A percentile compares a stretch with the other conserved stretches of the same genome.
phyloP scores from a whole-genome alignment of 1,140 invertebrate species.

The Proctacanthus coquilletti region DNA sequence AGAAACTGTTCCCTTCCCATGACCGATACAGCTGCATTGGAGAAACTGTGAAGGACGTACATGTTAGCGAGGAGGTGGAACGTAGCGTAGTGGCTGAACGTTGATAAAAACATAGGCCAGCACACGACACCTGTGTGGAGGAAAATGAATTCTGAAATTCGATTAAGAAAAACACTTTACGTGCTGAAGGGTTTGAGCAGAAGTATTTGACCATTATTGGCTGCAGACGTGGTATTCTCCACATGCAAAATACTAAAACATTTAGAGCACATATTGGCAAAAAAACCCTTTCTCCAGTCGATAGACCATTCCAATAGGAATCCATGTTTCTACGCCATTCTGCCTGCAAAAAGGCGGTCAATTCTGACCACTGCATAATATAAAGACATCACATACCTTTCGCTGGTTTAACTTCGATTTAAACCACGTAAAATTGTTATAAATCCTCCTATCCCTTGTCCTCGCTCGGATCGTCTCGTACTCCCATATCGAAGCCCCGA shows the following conservation, averaged over 20 bases:
- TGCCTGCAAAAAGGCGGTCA: conserved; percentile 28
- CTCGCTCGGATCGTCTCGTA: conserved; percentile 65
- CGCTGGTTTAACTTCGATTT: conserved; percentile 30
- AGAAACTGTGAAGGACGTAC: conserved; percentile 85
- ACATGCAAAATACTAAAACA: conserved; percentile 63
- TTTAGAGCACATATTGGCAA: conserved; percentile 65
- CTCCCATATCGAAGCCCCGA: conserved; percentile 68
- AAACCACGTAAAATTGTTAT: conserved; percentile 33
- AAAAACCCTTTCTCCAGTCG: conserved; percentile 62
- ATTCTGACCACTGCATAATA: conserved; percentile 7
- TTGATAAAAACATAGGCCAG: conserved; percentile 79
- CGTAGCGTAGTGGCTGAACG: conserved; percentile 81
- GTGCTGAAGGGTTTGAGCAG: conserved; percentile 58
- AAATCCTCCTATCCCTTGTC: conserved; percentile 39
- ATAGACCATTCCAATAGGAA: conserved; percentile 57
- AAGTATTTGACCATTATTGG: conserved; percentile 73
- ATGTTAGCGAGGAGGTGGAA: conserved; percentile 86
- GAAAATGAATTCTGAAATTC: conserved; percentile 20
- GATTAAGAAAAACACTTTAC: too few relatives aligned
- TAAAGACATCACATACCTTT: conserved; percentile 22
- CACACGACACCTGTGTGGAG: conserved; percentile 47
- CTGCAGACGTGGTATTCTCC: conserved; percentile 60
- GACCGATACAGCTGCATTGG: conserved; percentile 45
- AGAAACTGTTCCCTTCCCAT: conserved; percentile 88
- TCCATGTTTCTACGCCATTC: conserved; percentile 41